Percentiles rank a stretch among this genome's conserved stretches.
These are phyloP conservation scores for Falco peregrinus DNA, from an alignment of 2,797 vertebrate species.

Conservation along the genomic window DNA sequence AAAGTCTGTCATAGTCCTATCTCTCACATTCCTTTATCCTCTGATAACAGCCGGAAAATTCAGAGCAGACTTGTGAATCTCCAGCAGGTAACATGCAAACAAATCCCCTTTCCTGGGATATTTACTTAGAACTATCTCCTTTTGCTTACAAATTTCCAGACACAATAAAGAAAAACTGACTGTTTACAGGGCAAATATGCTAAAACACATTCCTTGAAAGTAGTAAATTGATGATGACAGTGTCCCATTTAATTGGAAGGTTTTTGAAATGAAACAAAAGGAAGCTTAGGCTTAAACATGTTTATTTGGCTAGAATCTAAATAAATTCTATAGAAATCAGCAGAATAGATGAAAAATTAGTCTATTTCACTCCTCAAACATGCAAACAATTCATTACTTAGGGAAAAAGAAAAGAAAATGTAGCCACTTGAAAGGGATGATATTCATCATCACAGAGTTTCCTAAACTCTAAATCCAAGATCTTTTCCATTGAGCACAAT, in stretches of 20 bases:
- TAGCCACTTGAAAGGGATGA: too few relatives aligned
- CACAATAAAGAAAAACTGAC: neutral
- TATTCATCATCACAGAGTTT: neutral
- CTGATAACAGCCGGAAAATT: neutral
- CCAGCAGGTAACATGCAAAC: neutral
- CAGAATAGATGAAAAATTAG: too few relatives aligned
- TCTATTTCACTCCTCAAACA: neutral
- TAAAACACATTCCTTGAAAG: neutral
- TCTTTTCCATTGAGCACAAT: neutral
- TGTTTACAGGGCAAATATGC: neutral
- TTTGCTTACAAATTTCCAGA: neutral
- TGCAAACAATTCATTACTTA: neutral
- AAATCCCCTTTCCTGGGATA: neutral
- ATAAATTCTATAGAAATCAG: neutral
- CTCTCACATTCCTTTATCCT: neutral
- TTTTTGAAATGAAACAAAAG: neutral
- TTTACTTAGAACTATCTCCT: neutral
- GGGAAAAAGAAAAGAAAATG: neutral
- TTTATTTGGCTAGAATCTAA: neutral
- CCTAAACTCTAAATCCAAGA: neutral
- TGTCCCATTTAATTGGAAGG: neutral
- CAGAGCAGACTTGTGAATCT: neutral
- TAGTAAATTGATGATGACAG: neutral
- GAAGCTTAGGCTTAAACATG: neutral
- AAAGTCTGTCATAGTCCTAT: neutral